Conservation (phyloP, 2,888 invertebrate species). For the Nomada lathburiana region DNA sequence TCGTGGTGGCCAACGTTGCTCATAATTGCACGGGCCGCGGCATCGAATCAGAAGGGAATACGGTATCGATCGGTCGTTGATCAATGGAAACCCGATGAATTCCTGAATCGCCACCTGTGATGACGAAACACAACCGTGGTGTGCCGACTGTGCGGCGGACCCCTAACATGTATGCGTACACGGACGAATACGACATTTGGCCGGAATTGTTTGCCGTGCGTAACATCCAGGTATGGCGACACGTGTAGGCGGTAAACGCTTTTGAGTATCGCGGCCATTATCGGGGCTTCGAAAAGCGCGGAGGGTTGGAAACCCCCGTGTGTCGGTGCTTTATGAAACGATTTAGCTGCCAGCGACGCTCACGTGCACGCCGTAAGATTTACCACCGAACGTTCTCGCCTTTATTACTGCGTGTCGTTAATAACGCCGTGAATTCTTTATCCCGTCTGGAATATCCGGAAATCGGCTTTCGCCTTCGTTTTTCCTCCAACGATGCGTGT, state of each 20-base stretch:
- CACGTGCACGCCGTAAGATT: constrained; percentile 36
- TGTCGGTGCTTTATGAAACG: constrained; percentile 26
- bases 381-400: not conserved
- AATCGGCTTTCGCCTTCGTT: not conserved
- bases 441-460: not conserved
- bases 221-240: constrained; percentile 17
- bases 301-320: not conserved
- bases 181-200: constrained; percentile 56
- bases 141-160: constrained; percentile 12
- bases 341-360: constrained; percentile 22
- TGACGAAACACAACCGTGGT: constrained; percentile 43
- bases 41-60: constrained; percentile 58
- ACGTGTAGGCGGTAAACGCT: constrained; percentile 26
- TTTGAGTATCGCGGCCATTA: constrained; percentile 45
- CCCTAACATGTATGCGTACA: constrained; percentile 28
- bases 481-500: not conserved
- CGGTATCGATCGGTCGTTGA: constrained; percentile 54
- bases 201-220: constrained; percentile 44
- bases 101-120: constrained; percentile 59
- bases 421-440: constrained; percentile 3
- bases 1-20: constrained; percentile 12
- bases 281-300: constrained; percentile 34
- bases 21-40: constrained; percentile 54
- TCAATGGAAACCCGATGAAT: constrained; percentile 59
- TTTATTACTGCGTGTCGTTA: constrained; percentile 27